phyloP scores from a whole-genome alignment of 2,888 invertebrate genomes.

The Alloscopus bannaensis region DNA sequence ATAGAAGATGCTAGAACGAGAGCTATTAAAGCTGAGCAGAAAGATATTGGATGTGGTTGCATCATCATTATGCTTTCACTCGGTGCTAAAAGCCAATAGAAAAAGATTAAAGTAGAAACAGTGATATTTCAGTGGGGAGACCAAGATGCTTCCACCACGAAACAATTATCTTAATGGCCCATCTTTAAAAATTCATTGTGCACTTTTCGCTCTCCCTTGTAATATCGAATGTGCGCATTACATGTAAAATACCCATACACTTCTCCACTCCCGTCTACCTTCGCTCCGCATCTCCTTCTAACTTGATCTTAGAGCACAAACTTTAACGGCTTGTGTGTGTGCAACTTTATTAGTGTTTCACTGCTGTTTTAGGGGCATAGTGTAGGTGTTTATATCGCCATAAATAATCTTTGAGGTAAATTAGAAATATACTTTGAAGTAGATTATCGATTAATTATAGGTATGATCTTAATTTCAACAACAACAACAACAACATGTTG shows the following conservation, averaged over 20 bases:
- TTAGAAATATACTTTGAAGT: too few relatives aligned
- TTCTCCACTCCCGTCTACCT: not conserved
- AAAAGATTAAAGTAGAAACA: slow-evolving; percentile 59
- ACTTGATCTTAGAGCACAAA: not conserved
- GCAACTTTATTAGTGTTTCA: not conserved
- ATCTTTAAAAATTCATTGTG: slow-evolving; percentile 61
- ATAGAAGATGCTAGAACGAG: too few relatives aligned
- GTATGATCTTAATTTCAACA: too few relatives aligned
- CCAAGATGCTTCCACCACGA: slow-evolving; percentile 56
- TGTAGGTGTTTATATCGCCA: too few relatives aligned
- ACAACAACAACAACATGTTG: too few relatives aligned
- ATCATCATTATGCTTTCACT: slow-evolving; percentile 23
- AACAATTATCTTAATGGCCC: slow-evolving; percentile 61
- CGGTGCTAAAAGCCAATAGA: slow-evolving; percentile 45
- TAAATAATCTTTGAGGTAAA: too few relatives aligned
- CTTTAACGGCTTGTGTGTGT: not conserved
- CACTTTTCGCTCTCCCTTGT: slow-evolving; percentile 51
- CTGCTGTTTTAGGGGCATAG: too few relatives aligned
- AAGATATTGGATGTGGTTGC: not conserved
- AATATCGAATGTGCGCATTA: slow-evolving; percentile 43
- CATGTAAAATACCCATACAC: not conserved
- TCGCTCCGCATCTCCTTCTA: not conserved
- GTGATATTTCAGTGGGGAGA: slow-evolving; percentile 43
- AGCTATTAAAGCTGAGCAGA: too few relatives aligned
- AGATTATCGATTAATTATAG: too few relatives aligned